A percentile compares a stretch with the other conserved stretches of the same genome.
Conservation (phyloP, 1,140 invertebrate genomes). For the Drosophila punjabiensis region DNA sequence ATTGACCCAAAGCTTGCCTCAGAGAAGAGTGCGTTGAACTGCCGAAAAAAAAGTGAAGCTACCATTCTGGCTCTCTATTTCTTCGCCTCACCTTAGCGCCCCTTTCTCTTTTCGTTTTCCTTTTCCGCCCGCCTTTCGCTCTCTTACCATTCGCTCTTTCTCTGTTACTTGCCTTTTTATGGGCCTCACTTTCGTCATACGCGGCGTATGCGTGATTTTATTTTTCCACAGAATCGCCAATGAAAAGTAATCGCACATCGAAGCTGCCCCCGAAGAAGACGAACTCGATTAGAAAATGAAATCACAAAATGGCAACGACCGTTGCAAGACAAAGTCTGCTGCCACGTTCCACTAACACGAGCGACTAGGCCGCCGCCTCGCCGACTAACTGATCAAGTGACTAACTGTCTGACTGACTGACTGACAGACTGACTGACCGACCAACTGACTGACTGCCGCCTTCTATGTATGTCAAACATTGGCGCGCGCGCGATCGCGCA, state of each 20-base stretch:
- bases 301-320: slow-evolving; percentile 81
- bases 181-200: slow-evolving; percentile 72
- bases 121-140: slow-evolving; percentile 37
- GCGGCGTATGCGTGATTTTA: slow-evolving; percentile 78
- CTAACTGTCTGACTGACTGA: slow-evolving; percentile 20
- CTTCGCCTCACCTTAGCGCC: slow-evolving; percentile 28
- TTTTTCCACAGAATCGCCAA: slow-evolving; percentile 49
- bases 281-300: slow-evolving; percentile 74
- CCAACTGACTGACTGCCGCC: slow-evolving; percentile 36
- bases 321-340: slow-evolving; percentile 75
- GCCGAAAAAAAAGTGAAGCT: slow-evolving; percentile 78
- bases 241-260: slow-evolving; percentile 59
- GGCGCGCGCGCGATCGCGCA: slow-evolving; percentile 58
- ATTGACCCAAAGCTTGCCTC: slow-evolving; percentile 72
- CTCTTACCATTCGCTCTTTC: slow-evolving; percentile 37
- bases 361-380: slow-evolving; percentile 26
- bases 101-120: slow-evolving; percentile 30
- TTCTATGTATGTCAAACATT: slow-evolving; percentile 80
- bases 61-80: slow-evolving; percentile 65
- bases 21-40: slow-evolving; percentile 75
- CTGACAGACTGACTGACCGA: slow-evolving; percentile 35
- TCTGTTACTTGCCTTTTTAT: slow-evolving; percentile 50
- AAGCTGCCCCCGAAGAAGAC: slow-evolving; percentile 52
- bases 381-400: slow-evolving; percentile 3
- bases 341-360: slow-evolving; percentile 53